These are phyloP conservation scores for Trichogramma pretiosum DNA, from an alignment of 1,140 invertebrate species.

Conservation along the genomic window DNA sequence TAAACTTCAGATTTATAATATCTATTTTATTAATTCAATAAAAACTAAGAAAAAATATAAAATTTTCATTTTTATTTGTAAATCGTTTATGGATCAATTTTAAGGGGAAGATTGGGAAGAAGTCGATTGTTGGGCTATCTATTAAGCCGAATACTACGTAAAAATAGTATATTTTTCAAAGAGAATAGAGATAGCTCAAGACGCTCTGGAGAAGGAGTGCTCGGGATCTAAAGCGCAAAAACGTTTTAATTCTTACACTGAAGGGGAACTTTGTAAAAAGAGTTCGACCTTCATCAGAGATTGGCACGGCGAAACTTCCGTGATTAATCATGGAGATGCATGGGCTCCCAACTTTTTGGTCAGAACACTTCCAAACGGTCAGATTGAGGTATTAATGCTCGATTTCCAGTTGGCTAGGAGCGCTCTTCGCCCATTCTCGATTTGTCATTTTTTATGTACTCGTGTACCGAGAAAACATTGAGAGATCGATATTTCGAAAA, in stretches of 20 bases:
- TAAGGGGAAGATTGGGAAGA: too few species aligned
- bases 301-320: slow-evolving; percentile 35
- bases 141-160: too few species aligned
- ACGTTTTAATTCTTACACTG: slow-evolving; percentile 41
- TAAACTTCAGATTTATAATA: too few species aligned
- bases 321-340: slow-evolving; percentile 61
- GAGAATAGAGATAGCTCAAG: slow-evolving; percentile 30
- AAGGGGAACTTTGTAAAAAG: slow-evolving; percentile 27
- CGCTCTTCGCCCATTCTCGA: slow-evolving; percentile 52
- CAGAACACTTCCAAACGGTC: slow-evolving; percentile 36
- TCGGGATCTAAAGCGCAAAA: slow-evolving; percentile 48
- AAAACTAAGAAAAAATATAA: too few species aligned
- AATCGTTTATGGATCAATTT: too few species aligned
- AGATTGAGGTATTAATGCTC: slow-evolving; percentile 50
- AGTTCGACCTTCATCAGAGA: slow-evolving; percentile 25
- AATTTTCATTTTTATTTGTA: too few species aligned
- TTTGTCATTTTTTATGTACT: slow-evolving; percentile 54
- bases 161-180: too few species aligned
- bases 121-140: too few species aligned
- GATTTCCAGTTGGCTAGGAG: slow-evolving; percentile 62
- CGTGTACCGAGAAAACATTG: slow-evolving; percentile 51
- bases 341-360: slow-evolving; percentile 67
- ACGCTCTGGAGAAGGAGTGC: slow-evolving; percentile 56
- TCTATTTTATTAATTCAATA: too few species aligned
- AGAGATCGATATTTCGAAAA: slow-evolving; percentile 49